A percentile compares a stretch with the other conserved stretches of the same genome.
phyloP scores from a whole-genome alignment of 1,140 invertebrate species.

The Mycetomoellerius zeteki region DNA sequence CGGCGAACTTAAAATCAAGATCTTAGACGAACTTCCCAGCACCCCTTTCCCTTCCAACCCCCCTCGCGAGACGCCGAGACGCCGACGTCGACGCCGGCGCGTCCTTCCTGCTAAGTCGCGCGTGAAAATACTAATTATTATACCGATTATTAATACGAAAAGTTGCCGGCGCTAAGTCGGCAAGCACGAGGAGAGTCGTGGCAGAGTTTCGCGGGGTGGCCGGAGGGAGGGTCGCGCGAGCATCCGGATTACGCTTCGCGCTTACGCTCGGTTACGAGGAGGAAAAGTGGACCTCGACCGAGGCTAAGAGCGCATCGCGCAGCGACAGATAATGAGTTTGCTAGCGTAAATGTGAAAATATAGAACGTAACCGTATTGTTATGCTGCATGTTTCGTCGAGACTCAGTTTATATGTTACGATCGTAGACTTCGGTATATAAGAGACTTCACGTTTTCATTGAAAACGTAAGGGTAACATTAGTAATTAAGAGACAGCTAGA shows the following conservation, averaged over 20 bases:
- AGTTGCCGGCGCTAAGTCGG: slow-evolving; percentile 77
- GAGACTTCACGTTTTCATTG: no score
- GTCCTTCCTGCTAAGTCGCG: slow-evolving; percentile 86
- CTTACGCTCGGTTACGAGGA: slow-evolving; percentile 11
- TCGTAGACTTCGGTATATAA: no score
- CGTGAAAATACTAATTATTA: slow-evolving; percentile 88
- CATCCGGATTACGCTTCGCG: slow-evolving; percentile 58
- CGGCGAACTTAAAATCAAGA: slow-evolving; percentile 87
- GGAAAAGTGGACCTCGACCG: slow-evolving; percentile 27
- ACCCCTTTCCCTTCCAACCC: slow-evolving; percentile 46
- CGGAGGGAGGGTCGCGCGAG: slow-evolving; percentile 13
- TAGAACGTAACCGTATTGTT: slow-evolving; percentile 14
- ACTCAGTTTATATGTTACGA: background rate
- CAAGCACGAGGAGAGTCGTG: slow-evolving; percentile 40
- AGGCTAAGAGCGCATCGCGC: slow-evolving; percentile 8
- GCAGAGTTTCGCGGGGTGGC: slow-evolving; percentile 39
- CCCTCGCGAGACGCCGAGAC: slow-evolving; percentile 38
- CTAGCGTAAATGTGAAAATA: background rate
- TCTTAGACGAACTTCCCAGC: slow-evolving; percentile 80
- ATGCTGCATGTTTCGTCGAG: background rate
- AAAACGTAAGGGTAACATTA: no score
- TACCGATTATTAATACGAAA: slow-evolving; percentile 87
- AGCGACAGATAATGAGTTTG: slow-evolving; percentile 45
- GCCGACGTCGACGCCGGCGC: slow-evolving; percentile 64
- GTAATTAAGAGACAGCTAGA: no score